A percentile compares a stretch with the other conserved stretches of the same genome.
phyloP scores from a whole-genome alignment of 1,140 invertebrate species.

The Orchestia grillus region DNA sequence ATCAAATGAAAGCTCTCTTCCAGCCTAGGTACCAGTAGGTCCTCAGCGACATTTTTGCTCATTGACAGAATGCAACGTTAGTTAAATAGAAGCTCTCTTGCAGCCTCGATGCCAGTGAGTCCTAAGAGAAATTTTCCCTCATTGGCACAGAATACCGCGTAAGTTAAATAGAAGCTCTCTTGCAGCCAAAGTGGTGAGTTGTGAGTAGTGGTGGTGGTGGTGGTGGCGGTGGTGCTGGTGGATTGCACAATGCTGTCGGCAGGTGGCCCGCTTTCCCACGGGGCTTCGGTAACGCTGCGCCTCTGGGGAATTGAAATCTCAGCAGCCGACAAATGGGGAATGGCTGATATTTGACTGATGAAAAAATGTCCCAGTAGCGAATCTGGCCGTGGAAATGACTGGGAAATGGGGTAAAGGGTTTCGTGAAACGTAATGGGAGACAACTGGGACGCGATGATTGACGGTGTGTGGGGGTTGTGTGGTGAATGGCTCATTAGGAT shows the following conservation, averaged over 20 bases:
- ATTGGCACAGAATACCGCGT: not conserved
- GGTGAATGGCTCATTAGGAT: not conserved
- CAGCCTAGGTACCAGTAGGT: not conserved
- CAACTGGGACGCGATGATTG: not conserved
- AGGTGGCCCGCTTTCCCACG: not conserved
- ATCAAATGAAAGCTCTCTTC: not conserved
- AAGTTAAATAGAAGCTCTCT: not conserved
- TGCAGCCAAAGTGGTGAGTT: not conserved
- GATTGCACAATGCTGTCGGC: not conserved
- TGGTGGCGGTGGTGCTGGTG: no score
- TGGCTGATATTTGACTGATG: slow-evolving; percentile 7
- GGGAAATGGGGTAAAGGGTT: not conserved
- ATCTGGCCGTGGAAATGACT: not conserved
- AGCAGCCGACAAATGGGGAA: not conserved
- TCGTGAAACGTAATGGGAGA: not conserved
- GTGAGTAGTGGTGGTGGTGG: no score
- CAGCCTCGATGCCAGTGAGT: not conserved
- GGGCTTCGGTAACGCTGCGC: not conserved
- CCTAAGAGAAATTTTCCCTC: not conserved
- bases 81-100: not conserved
- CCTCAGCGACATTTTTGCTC: not conserved
- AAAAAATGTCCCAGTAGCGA: not conserved
- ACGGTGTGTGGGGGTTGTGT: not conserved
- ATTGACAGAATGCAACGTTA: not conserved
- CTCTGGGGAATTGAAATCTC: not conserved